Evolutionary conservation across 2,888 invertebrate species (phyloP).

Genomic region (Pollenia labialis): DNA sequence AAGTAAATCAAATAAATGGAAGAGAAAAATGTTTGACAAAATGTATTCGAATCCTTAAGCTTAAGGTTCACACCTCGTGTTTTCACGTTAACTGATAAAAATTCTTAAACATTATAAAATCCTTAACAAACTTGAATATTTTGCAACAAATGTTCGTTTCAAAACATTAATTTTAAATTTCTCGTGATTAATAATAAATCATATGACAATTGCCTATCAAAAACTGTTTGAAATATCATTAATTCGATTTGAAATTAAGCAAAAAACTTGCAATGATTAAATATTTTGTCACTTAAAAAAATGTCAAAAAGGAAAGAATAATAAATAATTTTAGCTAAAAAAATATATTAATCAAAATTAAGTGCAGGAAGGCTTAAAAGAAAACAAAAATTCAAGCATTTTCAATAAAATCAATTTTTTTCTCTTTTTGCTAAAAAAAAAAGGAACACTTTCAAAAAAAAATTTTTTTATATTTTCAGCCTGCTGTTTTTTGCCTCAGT

Average conservation of each 20-base stretch:
- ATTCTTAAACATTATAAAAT: not conserved
- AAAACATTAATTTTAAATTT: not conserved
- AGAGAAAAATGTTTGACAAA: too few species aligned
- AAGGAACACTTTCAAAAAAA: constrained; percentile 27
- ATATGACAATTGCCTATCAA: constrained; percentile 1
- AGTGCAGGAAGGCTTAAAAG: not conserved
- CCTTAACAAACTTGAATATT: too few species aligned
- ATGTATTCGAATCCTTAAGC: too few species aligned
- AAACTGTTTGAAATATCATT: not conserved
- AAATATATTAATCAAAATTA: constrained; percentile 37
- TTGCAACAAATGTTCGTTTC: not conserved
- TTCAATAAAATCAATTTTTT: not conserved
- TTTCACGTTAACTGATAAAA: not conserved
- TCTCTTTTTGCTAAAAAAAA: not conserved
- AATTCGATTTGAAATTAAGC: constrained; percentile 23
- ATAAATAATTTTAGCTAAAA: constrained; percentile 10
- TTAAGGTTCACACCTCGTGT: too few species aligned
- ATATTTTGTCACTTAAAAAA: constrained; percentile 63
- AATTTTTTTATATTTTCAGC: constrained; percentile 30
- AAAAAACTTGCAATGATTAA: constrained; percentile 52
- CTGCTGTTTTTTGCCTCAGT: constrained; percentile 27
- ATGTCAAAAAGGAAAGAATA: constrained; percentile 46
- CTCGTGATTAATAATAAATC: not conserved
- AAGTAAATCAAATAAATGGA: too few species aligned
- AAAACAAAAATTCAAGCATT: too few species aligned